These are phyloP conservation scores for Coelopa frigida DNA, from an alignment of 1,140 invertebrate species.

Conservation along the genomic window DNA sequence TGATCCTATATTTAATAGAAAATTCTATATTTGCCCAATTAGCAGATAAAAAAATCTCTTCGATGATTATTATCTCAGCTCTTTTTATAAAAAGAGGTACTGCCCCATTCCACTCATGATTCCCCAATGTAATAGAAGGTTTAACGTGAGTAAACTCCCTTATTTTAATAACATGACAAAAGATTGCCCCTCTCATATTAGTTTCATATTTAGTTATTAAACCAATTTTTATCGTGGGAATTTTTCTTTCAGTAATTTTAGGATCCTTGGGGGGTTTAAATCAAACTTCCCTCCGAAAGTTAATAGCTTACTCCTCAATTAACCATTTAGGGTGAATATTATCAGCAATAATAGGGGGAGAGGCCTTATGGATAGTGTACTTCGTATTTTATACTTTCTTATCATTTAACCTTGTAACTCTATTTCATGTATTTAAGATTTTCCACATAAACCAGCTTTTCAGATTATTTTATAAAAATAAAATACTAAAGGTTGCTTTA, in stretches of 20 bases:
- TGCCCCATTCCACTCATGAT: conserved; percentile 45
- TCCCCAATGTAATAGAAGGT: conserved; percentile 41
- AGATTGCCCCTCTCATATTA: conserved; percentile 45
- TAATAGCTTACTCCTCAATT: conserved; percentile 47
- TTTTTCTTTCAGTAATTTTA: conserved; percentile 35
- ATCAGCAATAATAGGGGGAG: conserved; percentile 25
- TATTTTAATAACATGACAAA: conserved; percentile 47
- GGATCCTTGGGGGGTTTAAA: too few species aligned
- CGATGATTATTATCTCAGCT: conserved; percentile 14
- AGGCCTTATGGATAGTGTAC: conserved; percentile 41
- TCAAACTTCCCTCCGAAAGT: too few species aligned
- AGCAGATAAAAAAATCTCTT: conserved; percentile 5
- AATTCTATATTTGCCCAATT: conserved; percentile 15
- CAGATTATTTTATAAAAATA: conserved; percentile 26
- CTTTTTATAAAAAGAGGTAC: conserved; percentile 45
- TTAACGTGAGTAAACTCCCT: conserved; percentile 40
- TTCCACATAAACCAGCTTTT: conserved; percentile 43
- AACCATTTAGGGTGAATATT: conserved; percentile 48
- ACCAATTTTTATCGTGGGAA: conserved; percentile 21
- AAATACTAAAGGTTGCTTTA: conserved; percentile 37
- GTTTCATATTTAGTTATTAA: conserved; percentile 29
- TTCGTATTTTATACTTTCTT: conserved; percentile 41
- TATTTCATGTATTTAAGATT: conserved; percentile 39
- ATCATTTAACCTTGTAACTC: conserved; percentile 31
- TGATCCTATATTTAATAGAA: conserved; percentile 37